Percentiles rank a stretch among this genome's conserved stretches.
Evolutionary conservation across 1,140 invertebrate species (phyloP).

Genomic region (Aleiodes sp.): DNA sequence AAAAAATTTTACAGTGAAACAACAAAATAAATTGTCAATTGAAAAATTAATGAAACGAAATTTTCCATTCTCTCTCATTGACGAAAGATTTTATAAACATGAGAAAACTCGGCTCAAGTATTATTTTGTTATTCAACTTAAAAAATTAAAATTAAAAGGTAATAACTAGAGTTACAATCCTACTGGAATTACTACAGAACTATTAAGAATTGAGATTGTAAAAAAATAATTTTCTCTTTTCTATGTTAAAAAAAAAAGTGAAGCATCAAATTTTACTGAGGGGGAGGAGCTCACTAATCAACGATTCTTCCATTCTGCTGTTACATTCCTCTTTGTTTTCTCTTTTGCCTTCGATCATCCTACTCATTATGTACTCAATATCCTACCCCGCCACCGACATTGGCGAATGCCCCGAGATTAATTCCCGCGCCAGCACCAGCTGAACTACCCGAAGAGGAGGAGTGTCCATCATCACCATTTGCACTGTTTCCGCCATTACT

Average conservation of each 20-base stretch:
- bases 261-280: background rate
- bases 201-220: background rate
- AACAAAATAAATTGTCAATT: background rate
- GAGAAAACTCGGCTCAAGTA: no score
- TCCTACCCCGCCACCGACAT: conserved; percentile 58
- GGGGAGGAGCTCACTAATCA: conserved; percentile 13
- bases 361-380: conserved; percentile 42
- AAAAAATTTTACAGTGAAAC: background rate
- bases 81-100: no score
- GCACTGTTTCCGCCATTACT: conserved; percentile 66
- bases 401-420: conserved; percentile 46
- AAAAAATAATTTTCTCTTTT: conserved; percentile 11
- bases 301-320: background rate
- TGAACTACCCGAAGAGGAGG: conserved; percentile 11
- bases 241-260: background rate
- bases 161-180: background rate
- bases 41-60: background rate
- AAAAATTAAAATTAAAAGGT: background rate
- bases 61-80: background rate
- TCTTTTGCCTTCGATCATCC: conserved; percentile 14
- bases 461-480: conserved; percentile 46
- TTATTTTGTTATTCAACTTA: background rate
- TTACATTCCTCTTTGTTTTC: conserved; percentile 30
- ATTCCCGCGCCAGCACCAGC: conserved; percentile 56
- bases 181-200: background rate